Evolutionary conservation across 2,113 vertebrate species (phyloP).

Genomic region (Varanus salvator): DNA sequence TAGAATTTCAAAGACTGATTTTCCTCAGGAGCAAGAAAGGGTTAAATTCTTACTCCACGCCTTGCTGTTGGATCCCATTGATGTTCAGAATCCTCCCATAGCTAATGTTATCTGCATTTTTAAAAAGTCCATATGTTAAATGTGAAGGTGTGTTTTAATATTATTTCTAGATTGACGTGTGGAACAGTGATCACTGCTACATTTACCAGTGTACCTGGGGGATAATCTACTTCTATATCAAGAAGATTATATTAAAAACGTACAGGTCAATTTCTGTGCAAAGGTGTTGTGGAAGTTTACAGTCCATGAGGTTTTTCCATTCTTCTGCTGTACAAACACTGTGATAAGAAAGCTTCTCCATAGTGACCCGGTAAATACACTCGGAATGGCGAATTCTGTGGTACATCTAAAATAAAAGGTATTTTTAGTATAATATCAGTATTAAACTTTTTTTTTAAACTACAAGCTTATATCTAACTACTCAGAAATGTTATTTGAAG

Average conservation of each 20-base stretch:
- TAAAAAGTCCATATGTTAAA: neutral
- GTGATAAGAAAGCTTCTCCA: conserved; percentile 99
- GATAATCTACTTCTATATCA: neutral
- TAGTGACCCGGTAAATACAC: conserved; percentile 98
- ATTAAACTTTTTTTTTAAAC: neutral
- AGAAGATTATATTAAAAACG: conserved; percentile 39
- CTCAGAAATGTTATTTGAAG: neutral
- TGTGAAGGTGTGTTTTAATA: neutral
- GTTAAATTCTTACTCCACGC: neutral
- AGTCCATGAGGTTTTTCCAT: conserved; percentile 92
- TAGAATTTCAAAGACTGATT: neutral
- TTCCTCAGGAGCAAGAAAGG: neutral
- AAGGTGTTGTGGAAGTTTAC: conserved; percentile 86
- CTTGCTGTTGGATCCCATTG: neutral
- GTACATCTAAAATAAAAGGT: conserved; percentile 87
- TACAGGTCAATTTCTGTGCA: conserved; percentile 95
- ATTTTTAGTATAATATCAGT: neutral
- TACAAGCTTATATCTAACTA: neutral
- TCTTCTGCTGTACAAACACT: conserved; percentile 97
- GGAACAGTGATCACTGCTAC: conserved; percentile 1
- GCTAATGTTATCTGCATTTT: neutral
- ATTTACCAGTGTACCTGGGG: neutral
- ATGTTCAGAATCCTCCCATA: neutral
- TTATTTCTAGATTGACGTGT: neutral
- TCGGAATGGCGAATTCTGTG: conserved; percentile 98